phyloP scores from a whole-genome alignment of 2,888 invertebrate genomes.

The Oasisia sp. region DNA sequence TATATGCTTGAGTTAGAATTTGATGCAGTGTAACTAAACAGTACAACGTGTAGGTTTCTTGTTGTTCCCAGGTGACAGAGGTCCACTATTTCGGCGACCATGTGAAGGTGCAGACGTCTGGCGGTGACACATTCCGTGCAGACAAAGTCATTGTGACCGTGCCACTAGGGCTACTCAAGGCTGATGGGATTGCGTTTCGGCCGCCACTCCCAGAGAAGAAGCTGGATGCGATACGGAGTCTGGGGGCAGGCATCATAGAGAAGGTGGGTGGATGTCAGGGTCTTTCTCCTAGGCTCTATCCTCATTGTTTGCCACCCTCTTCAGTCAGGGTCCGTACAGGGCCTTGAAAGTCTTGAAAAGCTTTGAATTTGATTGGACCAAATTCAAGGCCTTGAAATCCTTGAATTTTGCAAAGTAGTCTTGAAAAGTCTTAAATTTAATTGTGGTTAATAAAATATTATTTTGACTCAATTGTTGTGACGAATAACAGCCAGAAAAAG shows the following conservation, averaged over 20 bases:
- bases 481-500: too few relatives aligned
- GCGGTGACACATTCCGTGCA: constrained; percentile 51
- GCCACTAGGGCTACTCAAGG: constrained; percentile 66
- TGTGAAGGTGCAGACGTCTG: constrained; percentile 48
- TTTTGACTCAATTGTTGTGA: too few relatives aligned
- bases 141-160: constrained; percentile 66
- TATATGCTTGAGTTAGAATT: neutral
- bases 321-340: too few relatives aligned
- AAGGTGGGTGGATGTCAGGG: constrained; percentile 59
- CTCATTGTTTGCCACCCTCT: too few relatives aligned
- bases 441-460: too few relatives aligned
- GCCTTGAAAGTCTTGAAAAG: too few relatives aligned
- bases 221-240: constrained; percentile 57
- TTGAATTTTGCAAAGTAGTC: too few relatives aligned
- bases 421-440: too few relatives aligned
- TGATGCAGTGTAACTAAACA: neutral
- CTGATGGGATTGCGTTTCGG: constrained; percentile 58
- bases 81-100: constrained; percentile 43
- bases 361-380: too few relatives aligned
- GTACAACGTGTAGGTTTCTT: neutral
- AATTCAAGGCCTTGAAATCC: too few relatives aligned
- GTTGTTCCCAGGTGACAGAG: constrained; percentile 45
- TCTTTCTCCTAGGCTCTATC: too few relatives aligned
- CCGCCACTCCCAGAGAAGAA: constrained; percentile 66
- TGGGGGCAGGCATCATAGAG: constrained; percentile 68